Evolutionary conservation across 2,113 vertebrate species (phyloP).

Genomic region (Grus americana): DNA sequence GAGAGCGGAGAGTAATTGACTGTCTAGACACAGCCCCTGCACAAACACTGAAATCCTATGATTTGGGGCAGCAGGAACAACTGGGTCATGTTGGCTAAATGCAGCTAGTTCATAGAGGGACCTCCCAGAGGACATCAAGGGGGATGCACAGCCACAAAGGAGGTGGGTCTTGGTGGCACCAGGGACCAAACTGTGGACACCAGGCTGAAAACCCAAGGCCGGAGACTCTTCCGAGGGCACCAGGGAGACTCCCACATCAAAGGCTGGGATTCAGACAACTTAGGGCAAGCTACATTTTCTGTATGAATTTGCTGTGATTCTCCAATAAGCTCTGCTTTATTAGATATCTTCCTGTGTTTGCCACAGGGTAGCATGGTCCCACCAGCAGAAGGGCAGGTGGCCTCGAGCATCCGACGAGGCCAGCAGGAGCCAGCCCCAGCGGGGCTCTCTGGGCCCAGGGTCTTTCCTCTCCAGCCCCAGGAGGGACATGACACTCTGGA

Average conservation of each 20-base stretch:
- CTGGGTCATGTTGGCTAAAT: neutral
- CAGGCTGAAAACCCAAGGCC: neutral
- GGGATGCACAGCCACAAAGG: neutral
- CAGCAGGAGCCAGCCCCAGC: neutral
- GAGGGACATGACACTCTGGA: neutral
- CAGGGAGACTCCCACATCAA: neutral
- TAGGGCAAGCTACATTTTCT: neutral
- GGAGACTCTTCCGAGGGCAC: neutral
- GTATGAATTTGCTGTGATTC: neutral
- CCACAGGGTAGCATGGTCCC: neutral
- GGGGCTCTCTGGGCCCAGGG: neutral
- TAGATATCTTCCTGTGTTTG: neutral
- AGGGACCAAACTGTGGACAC: neutral
- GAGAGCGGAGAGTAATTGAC: conserved; percentile 6
- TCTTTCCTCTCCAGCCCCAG: neutral
- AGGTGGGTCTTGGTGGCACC: neutral
- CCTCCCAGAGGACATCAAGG: neutral
- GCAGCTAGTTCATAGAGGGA: neutral
- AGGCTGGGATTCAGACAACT: neutral
- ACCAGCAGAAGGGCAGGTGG: neutral
- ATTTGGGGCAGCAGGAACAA: neutral
- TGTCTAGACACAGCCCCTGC: conserved; percentile 24
- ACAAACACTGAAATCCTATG: neutral
- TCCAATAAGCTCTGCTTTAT: neutral
- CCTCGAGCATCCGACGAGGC: neutral